Evolutionary conservation across 2,888 invertebrate genomes (phyloP).

Genomic region (Mellilla xanthometata): DNA sequence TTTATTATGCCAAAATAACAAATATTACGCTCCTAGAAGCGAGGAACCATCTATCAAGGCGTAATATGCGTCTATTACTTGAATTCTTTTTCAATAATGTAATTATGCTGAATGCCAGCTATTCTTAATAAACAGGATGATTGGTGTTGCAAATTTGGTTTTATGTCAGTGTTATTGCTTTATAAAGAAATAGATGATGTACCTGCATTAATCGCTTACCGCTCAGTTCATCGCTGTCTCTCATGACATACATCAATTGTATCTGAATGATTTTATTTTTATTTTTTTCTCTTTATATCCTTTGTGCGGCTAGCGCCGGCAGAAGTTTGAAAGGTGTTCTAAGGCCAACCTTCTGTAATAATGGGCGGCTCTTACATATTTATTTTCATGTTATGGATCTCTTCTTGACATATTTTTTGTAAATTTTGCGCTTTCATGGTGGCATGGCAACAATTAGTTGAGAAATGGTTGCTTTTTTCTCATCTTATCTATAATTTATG

Average conservation of each 20-base stretch:
- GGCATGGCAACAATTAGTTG: conserved; percentile 34
- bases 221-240: conserved; percentile 18
- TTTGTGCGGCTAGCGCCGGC: conserved; percentile 80
- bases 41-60: no score
- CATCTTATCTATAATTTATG: no score
- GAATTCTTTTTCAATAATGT: no score
- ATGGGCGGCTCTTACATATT: conserved; percentile 77
- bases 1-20: no score
- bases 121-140: no score
- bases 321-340: conserved; percentile 72
- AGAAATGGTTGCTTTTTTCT: neutral
- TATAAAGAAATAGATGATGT: no score
- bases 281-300: conserved; percentile 73
- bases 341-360: conserved; percentile 60
- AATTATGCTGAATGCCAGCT: no score
- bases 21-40: no score
- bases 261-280: conserved; percentile 57
- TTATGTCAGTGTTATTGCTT: no score
- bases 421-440: conserved; percentile 76
- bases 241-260: conserved; percentile 35
- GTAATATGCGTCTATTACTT: no score
- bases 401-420: conserved; percentile 68
- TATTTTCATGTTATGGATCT: conserved; percentile 79
- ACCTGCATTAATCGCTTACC: neutral
- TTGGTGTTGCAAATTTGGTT: no score